A percentile compares a stretch with the other conserved stretches of the same genome.
Conservation (phyloP, 2,888 invertebrate genomes). For the Ferdinandea cuprea region DNA sequence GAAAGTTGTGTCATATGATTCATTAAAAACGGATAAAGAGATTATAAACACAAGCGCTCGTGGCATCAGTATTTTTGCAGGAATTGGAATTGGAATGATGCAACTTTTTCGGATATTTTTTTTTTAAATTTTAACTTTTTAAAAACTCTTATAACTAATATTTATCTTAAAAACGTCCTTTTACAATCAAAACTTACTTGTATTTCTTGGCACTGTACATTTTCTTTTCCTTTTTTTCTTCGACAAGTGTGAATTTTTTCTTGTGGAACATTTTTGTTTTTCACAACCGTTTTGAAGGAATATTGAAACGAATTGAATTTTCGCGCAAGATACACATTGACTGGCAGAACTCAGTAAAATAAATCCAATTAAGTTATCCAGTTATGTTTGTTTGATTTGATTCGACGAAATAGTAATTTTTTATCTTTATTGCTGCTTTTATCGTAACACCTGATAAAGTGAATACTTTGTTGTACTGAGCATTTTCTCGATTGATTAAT, state of each 20-base stretch:
- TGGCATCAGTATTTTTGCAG: too few relatives aligned
- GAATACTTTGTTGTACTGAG: slow-evolving; percentile 15
- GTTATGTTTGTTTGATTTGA: slow-evolving; percentile 34
- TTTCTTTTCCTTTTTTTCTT: slow-evolving; percentile 29
- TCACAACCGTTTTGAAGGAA: background rate
- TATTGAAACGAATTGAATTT: background rate
- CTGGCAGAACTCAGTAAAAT: slow-evolving; percentile 27
- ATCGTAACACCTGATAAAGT: slow-evolving; percentile 47
- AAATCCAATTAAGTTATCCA: slow-evolving; percentile 60
- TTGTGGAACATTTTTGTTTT: slow-evolving; percentile 40
- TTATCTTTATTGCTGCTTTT: slow-evolving; percentile 49
- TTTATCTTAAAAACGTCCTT: background rate
- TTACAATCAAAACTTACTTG: slow-evolving; percentile 43
- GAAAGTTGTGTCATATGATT: too few relatives aligned
- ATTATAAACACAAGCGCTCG: too few relatives aligned
- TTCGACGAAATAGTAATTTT: slow-evolving; percentile 13
- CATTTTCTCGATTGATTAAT: slow-evolving; percentile 14
- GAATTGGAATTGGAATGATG: too few relatives aligned
- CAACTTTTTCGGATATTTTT: too few relatives aligned
- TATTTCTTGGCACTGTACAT: slow-evolving; percentile 32
- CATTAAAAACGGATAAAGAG: too few relatives aligned
- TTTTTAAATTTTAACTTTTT: too few relatives aligned
- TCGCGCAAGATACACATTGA: slow-evolving; percentile 17
- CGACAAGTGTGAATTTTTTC: slow-evolving; percentile 40
- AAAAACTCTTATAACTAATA: too few relatives aligned